Evolutionary conservation across 2,113 vertebrate species (phyloP).

Genomic region (Calypte anna): DNA sequence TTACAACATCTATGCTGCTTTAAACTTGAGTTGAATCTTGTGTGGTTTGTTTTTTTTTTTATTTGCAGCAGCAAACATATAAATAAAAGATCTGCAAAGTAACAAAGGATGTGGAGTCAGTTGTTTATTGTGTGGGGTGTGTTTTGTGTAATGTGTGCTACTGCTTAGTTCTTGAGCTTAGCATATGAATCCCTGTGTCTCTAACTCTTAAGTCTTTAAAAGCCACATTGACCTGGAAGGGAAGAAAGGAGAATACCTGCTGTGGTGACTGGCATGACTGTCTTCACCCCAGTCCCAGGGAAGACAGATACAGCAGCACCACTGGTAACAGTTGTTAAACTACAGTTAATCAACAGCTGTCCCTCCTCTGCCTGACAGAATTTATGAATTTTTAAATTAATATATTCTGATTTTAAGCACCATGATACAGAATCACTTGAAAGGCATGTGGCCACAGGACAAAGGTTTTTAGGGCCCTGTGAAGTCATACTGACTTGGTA

Average conservation of each 20-base stretch:
- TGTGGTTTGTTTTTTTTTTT: background rate
- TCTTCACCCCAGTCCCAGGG: background rate
- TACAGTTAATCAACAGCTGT: background rate
- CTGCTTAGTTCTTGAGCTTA: background rate
- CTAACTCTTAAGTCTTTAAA: background rate
- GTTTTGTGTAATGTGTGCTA: background rate
- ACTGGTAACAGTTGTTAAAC: background rate
- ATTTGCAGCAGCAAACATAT: slow-evolving; percentile 28
- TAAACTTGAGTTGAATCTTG: slow-evolving; percentile 48
- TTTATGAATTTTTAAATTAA: too few relatives aligned
- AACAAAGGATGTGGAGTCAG: background rate
- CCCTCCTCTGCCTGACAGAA: background rate
- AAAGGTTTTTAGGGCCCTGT: background rate
- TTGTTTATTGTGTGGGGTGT: background rate
- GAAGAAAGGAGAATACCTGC: background rate
- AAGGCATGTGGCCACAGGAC: background rate
- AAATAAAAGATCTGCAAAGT: slow-evolving; percentile 72
- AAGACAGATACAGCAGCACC: background rate
- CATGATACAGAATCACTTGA: background rate
- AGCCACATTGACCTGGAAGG: background rate
- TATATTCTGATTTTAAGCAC: background rate
- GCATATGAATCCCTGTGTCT: background rate
- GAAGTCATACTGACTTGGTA: background rate
- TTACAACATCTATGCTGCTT: background rate
- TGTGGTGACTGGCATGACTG: background rate